Conservation (phyloP, 2,113 vertebrate species). For the Anseranas semipalmata region DNA sequence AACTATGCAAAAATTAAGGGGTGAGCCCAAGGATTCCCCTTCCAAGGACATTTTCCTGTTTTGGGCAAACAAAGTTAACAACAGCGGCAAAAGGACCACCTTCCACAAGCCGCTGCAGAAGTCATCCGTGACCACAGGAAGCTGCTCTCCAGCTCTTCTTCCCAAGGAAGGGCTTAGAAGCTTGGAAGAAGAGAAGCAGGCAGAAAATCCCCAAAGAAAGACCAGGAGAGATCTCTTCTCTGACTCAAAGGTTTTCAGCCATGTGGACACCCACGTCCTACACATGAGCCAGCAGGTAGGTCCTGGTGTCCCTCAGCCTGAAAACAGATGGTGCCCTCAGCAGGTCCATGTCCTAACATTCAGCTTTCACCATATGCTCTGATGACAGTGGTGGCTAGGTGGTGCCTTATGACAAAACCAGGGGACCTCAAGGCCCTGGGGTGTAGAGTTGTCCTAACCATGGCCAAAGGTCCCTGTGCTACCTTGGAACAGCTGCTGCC, state of each 20-base stretch:
- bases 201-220: conserved; percentile 46
- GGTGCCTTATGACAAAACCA: background rate
- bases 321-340: background rate
- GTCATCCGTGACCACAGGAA: background rate
- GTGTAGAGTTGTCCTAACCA: background rate
- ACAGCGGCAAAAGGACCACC: background rate
- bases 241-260: conserved; percentile 61
- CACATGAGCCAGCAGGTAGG: conserved; percentile 74
- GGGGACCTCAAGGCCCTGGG: background rate
- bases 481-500: background rate
- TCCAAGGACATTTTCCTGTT: conserved; percentile 57
- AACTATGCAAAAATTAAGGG: background rate
- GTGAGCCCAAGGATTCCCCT: background rate
- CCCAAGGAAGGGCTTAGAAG: background rate
- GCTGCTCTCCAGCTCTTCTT: background rate
- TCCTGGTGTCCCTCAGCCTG: background rate
- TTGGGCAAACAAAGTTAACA: conserved; percentile 60
- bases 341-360: background rate
- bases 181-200: background rate
- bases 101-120: conserved; percentile 41
- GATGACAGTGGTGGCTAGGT: background rate
- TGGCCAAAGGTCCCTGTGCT: background rate
- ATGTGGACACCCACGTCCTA: conserved; percentile 70
- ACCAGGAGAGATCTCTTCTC: conserved; percentile 75
- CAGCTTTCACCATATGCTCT: background rate